Conservation (phyloP, 2,113 vertebrate genomes). For the Tetraodon nigroviridis region DNA sequence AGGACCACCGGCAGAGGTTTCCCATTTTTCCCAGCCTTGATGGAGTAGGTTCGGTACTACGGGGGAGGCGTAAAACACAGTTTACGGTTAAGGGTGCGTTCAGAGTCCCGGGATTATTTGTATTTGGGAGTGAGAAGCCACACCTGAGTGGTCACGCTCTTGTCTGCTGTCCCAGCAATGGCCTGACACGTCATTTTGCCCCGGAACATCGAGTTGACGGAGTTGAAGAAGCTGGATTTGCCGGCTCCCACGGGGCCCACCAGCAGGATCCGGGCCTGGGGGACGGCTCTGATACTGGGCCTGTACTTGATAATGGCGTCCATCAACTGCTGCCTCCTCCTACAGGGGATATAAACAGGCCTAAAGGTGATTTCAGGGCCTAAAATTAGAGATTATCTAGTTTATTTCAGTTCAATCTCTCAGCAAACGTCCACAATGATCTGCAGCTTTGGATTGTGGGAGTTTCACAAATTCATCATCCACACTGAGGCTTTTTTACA, state of each 20-base stretch:
- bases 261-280: slow-evolving; percentile 33
- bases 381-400: background rate
- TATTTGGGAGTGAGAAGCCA: too few species aligned
- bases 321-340: slow-evolving; percentile 33
- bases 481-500: slow-evolving; percentile 6
- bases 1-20: slow-evolving; percentile 51
- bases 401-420: background rate
- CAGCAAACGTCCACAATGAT: background rate
- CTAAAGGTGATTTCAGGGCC: background rate
- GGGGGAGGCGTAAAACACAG: background rate
- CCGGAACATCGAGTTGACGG: slow-evolving; percentile 55
- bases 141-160: slow-evolving; percentile 56
- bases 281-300: slow-evolving; percentile 19
- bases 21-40: slow-evolving; percentile 35
- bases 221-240: slow-evolving; percentile 63
- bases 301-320: slow-evolving; percentile 21
- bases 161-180: slow-evolving; percentile 38
- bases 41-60: slow-evolving; percentile 46
- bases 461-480: background rate
- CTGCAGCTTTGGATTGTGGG: background rate
- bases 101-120: too few species aligned
- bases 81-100: too few species aligned
- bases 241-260: slow-evolving; percentile 48
- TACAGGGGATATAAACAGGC: background rate
- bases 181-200: slow-evolving; percentile 53